phyloP scores from a whole-genome alignment of 2,888 invertebrate genomes.

The Phyllotreta cruciferae region DNA sequence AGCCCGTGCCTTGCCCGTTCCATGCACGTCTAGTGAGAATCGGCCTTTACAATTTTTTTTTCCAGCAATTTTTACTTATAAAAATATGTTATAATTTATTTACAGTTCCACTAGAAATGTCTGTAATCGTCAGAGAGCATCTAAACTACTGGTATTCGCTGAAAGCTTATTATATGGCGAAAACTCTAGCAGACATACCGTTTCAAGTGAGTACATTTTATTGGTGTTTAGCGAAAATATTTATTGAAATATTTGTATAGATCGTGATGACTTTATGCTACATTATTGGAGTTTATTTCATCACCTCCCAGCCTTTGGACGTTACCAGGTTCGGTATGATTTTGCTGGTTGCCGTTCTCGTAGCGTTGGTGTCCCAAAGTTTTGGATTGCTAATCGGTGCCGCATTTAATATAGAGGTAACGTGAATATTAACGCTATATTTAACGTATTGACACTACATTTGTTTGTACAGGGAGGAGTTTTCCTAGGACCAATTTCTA shows the following conservation, averaged over 20 bases:
- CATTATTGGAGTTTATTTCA: constrained; percentile 87
- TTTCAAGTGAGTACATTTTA: constrained; percentile 77
- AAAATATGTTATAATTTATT: constrained; percentile 1
- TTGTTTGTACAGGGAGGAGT: constrained; percentile 65
- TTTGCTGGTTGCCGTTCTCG: constrained; percentile 77
- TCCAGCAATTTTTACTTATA: constrained; percentile 52
- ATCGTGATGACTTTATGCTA: constrained; percentile 86
- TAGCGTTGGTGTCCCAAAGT: constrained; percentile 91
- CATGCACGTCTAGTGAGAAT: too few relatives aligned
- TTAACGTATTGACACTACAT: constrained; percentile 2
- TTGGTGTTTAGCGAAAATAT: not conserved
- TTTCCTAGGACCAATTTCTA: constrained; percentile 85
- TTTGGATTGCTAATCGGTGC: constrained; percentile 92
- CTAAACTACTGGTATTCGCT: constrained; percentile 97
- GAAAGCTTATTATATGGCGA: constrained; percentile 95
- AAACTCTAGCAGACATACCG: constrained; percentile 94
- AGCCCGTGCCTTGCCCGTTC: too few relatives aligned
- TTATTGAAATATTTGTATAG: constrained; percentile 62
- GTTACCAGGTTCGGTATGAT: constrained; percentile 82
- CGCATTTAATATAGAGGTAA: constrained; percentile 83
- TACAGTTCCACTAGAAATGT: constrained; percentile 95
- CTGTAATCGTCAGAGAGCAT: constrained; percentile 93
- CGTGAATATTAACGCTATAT: constrained; percentile 13
- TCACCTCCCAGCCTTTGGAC: constrained; percentile 95
- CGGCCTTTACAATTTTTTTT: too few relatives aligned